Evolutionary conservation across 30 jellyfish, hydroid and myxozoan genomes (phyloP).

Genomic region (Chironex yamaguchii): DNA sequence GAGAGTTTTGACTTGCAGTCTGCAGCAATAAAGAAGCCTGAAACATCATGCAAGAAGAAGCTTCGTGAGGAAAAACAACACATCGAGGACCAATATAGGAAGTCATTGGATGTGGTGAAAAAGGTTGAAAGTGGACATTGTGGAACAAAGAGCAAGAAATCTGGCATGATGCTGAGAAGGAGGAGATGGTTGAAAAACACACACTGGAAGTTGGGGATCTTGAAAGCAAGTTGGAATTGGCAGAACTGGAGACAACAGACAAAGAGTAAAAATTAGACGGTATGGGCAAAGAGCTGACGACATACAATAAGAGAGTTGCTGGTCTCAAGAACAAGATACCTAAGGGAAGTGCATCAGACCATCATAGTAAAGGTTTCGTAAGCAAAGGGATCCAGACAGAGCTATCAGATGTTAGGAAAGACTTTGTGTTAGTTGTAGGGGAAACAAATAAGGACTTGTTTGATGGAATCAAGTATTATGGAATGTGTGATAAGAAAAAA

Average conservation of each 20-base stretch:
- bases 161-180: slow-evolving; percentile 6
- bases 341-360: not conserved
- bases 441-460: not conserved
- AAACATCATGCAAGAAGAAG: slow-evolving; percentile 1
- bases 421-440: not conserved
- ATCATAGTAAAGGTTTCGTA: not conserved
- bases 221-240: not conserved
- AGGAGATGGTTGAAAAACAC: not conserved
- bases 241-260: not conserved
- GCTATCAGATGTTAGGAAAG: not conserved
- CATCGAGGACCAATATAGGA: not conserved
- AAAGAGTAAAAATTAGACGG: not conserved
- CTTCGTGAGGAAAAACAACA: not conserved
- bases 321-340: slow-evolving; percentile 4
- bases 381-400: not conserved
- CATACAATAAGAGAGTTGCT: slow-evolving; percentile 3
- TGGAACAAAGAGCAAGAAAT: too few relatives aligned
- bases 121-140: slow-evolving; percentile 14
- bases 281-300: not conserved
- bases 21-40: too few relatives aligned
- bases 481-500: not conserved
- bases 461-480: not conserved
- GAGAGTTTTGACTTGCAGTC: too few relatives aligned
- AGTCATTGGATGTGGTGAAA: not conserved
- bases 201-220: not conserved